These are phyloP conservation scores for Thymelicus acteon DNA, from an alignment of 2,888 invertebrate genomes.

Conservation along the genomic window DNA sequence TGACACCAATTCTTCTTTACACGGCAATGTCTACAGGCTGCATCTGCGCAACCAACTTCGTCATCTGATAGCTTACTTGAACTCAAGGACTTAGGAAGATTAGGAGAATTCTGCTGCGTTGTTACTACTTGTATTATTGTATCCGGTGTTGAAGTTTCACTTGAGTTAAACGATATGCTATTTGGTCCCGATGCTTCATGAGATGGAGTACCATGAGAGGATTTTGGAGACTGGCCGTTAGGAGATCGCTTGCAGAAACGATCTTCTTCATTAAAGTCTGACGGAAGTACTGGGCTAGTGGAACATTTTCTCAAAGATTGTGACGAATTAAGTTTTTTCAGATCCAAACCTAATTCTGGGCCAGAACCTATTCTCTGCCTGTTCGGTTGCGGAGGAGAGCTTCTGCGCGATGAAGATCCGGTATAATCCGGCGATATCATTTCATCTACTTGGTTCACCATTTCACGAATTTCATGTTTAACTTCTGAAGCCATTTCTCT, in stretches of 20 bases:
- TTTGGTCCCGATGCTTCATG: constrained; percentile 76
- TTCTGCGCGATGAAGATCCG: constrained; percentile 66
- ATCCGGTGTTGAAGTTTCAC: constrained; percentile 81
- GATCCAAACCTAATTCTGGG: constrained; percentile 74
- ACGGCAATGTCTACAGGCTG: constrained; percentile 74
- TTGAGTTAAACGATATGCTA: constrained; percentile 80
- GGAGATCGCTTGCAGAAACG: constrained; percentile 64
- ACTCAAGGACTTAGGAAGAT: constrained; percentile 81
- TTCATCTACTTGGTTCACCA: constrained; percentile 90
- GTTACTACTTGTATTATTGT: constrained; percentile 80
- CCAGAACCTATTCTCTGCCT: constrained; percentile 75
- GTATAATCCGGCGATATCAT: constrained; percentile 83
- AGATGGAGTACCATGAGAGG: constrained; percentile 73
- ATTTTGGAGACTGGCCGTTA: constrained; percentile 69
- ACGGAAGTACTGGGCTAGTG: constrained; percentile 74
- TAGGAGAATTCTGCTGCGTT: constrained; percentile 68
- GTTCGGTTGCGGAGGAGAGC: constrained; percentile 76
- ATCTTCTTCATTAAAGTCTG: constrained; percentile 70
- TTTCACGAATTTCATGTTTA: constrained; percentile 90
- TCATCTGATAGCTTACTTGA: constrained; percentile 85
- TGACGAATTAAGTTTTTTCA: constrained; percentile 56
- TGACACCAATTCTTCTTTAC: constrained; percentile 86
- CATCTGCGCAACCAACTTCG: constrained; percentile 77
- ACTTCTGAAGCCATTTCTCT: constrained; percentile 92
- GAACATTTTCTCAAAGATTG: constrained; percentile 73